Evolutionary conservation across 2,797 vertebrate genomes (phyloP).

Genomic region (Coregonus sp.): DNA sequence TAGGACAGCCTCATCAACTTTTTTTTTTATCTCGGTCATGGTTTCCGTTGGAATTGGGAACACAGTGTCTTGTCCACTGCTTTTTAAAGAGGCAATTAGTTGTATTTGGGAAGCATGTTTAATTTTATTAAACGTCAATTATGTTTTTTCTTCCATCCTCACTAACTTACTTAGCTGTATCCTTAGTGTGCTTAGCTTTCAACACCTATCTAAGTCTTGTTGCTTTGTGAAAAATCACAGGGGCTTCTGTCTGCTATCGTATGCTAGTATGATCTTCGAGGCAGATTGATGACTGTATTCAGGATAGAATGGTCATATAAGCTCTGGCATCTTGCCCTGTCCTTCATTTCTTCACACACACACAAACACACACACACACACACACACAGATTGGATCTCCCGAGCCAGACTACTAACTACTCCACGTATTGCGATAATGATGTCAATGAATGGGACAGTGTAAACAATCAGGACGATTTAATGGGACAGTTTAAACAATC

Average conservation of each 20-base stretch:
- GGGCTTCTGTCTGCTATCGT: not conserved
- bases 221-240: not conserved
- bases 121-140: too few relatives aligned
- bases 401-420: constrained; percentile 4
- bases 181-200: not conserved
- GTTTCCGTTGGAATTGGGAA: not conserved
- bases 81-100: not conserved
- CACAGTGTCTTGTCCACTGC: not conserved
- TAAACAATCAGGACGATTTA: not conserved
- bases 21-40: not conserved
- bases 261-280: not conserved
- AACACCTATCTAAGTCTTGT: not conserved
- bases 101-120: too few relatives aligned
- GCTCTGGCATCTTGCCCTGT: not conserved
- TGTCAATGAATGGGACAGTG: not conserved
- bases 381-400: constrained; percentile 9
- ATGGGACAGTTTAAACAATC: not conserved
- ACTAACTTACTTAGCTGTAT: not conserved
- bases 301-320: not conserved
- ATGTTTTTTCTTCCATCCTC: not conserved
- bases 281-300: not conserved
- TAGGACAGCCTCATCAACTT: not conserved
- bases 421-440: constrained; percentile 3
- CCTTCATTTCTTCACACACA: not conserved
- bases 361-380: constrained; percentile 8